Percentiles rank a stretch among this genome's conserved stretches.
Conservation (phyloP, 1,140 invertebrate species). For the Drosophila auraria region DNA sequence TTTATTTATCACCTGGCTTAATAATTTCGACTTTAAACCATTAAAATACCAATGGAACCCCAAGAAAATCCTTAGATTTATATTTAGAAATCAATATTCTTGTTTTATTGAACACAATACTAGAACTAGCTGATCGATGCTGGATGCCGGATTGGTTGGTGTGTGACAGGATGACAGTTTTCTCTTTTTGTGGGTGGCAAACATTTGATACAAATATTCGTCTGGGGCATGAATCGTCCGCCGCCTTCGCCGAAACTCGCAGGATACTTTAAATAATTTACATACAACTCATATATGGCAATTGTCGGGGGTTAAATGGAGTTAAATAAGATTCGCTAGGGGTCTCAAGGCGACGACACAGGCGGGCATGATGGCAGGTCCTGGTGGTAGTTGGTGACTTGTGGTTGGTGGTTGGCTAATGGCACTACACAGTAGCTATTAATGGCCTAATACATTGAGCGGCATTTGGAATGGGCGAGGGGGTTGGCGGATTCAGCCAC, state of each 20-base stretch:
- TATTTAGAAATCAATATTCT: conserved; percentile 65
- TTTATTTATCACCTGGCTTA: background rate
- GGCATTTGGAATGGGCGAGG: conserved; percentile 50
- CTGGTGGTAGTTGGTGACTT: conserved; percentile 1
- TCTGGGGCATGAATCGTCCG: conserved; percentile 39
- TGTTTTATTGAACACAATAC: conserved; percentile 75
- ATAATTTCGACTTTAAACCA: background rate
- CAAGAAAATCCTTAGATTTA: background rate
- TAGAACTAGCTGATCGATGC: conserved; percentile 72
- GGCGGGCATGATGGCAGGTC: conserved; percentile 20
- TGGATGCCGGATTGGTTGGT: conserved; percentile 45
- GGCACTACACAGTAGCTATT: conserved; percentile 83
- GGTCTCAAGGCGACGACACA: conserved; percentile 41
- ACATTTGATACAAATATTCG: conserved; percentile 83
- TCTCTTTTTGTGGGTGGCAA: conserved; percentile 43
- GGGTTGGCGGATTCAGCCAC: conserved; percentile 51
- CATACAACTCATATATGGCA: conserved; percentile 69
- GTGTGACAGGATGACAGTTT: conserved; percentile 39
- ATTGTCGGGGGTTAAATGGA: conserved; percentile 24
- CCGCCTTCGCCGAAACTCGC: conserved; percentile 29
- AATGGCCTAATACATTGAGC: conserved; percentile 83
- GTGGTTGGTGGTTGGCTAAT: conserved; percentile 52
- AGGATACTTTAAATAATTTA: conserved; percentile 61
- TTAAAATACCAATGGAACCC: no score
- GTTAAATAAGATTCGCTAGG: conserved; percentile 52